These are phyloP conservation scores for Empis stercorea DNA, from an alignment of 2,888 invertebrate species.

Conservation along the genomic window DNA sequence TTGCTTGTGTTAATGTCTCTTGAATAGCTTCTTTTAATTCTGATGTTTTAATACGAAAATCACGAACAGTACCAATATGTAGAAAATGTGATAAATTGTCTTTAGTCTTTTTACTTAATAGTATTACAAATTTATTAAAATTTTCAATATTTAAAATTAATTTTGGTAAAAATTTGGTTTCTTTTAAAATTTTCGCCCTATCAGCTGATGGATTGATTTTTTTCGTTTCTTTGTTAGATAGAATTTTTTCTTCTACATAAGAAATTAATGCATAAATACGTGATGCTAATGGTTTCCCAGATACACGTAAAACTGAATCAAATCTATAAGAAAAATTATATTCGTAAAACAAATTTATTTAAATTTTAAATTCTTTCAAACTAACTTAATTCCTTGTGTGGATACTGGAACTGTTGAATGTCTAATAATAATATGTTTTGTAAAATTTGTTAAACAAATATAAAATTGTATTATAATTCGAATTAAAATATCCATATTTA, in stretches of 20 bases:
- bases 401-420: conserved; percentile 29
- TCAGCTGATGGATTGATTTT: conserved; percentile 34
- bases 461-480: conserved; percentile 44
- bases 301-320: conserved; percentile 38
- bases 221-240: conserved; percentile 15
- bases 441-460: conserved; percentile 40
- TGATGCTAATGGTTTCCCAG: conserved; percentile 43
- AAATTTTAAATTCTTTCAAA: background rate
- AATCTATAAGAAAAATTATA: conserved; percentile 33
- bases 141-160: conserved; percentile 48
- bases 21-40: conserved; percentile 42
- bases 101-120: conserved; percentile 44
- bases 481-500: conserved; percentile 41
- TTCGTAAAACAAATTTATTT: background rate
- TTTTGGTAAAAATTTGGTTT: conserved; percentile 48
- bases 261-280: conserved; percentile 43
- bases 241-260: conserved; percentile 40
- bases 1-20: conserved; percentile 27
- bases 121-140: conserved; percentile 44
- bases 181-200: conserved; percentile 42
- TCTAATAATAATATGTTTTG: conserved; percentile 45
- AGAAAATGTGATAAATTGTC: conserved; percentile 39
- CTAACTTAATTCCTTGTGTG: conserved; percentile 24
- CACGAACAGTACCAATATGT: conserved; percentile 47
- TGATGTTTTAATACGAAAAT: conserved; percentile 44